Conservation (phyloP, 2,888 invertebrate genomes). For the Cactoblastis cactorum region DNA sequence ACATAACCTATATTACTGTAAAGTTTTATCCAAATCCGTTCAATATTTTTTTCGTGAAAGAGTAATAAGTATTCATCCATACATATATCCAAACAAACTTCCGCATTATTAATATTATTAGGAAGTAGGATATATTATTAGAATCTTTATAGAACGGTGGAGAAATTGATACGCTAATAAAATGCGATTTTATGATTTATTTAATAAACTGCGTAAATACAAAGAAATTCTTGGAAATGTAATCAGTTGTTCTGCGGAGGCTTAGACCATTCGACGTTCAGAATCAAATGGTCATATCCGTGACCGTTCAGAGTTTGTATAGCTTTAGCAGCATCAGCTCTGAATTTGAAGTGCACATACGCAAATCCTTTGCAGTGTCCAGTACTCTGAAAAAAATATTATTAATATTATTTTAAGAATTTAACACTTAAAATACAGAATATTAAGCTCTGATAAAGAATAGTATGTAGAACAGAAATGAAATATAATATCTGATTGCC, state of each 20-base stretch:
- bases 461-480: too few species aligned
- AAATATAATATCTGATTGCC: too few species aligned
- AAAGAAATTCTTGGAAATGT: constrained; percentile 32
- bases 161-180: constrained; percentile 19
- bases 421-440: too few species aligned
- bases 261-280: constrained; percentile 99
- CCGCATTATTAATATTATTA: too few species aligned
- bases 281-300: constrained; percentile 98
- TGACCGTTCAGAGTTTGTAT: constrained; percentile 93
- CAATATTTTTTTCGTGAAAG: too few species aligned
- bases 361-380: constrained; percentile 98
- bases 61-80: too few species aligned
- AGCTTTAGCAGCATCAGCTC: constrained; percentile 94
- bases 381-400: constrained; percentile 80
- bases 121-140: too few species aligned
- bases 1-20: too few species aligned
- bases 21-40: too few species aligned
- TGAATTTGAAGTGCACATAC: constrained; percentile 96
- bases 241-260: constrained; percentile 80
- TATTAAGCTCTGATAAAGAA: too few species aligned
- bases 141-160: too few species aligned
- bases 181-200: constrained; percentile 22
- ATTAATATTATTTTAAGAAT: constrained; percentile 6
- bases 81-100: too few species aligned
- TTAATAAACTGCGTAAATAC: constrained; percentile 25